Evolutionary conservation across 2,113 vertebrate genomes (phyloP).

Genomic region (Vicugna pacos): DNA sequence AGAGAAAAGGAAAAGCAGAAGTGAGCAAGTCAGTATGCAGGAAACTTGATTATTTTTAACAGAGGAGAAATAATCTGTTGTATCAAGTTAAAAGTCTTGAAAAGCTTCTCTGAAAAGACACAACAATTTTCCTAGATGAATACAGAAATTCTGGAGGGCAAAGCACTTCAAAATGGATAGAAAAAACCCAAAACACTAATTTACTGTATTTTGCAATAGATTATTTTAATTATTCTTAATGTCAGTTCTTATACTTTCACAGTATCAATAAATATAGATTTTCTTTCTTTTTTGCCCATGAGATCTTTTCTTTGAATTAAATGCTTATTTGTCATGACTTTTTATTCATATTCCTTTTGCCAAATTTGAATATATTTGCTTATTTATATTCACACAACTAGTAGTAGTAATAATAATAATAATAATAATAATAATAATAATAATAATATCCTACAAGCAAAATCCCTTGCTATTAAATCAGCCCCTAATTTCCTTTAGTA

Average conservation of each 20-base stretch:
- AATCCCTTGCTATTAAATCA: not conserved
- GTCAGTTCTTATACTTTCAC: not conserved
- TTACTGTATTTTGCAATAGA: not conserved
- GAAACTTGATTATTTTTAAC: not conserved
- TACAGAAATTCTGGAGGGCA: not conserved
- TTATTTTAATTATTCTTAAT: constrained; percentile 12
- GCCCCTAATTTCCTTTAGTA: not conserved
- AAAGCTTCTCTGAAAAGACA: not conserved
- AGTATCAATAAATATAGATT: not conserved
- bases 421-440: not conserved
- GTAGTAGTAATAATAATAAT: not conserved
- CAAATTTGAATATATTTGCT: constrained; percentile 39
- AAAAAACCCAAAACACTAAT: not conserved
- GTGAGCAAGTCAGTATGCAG: not conserved
- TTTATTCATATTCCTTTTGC: not conserved
- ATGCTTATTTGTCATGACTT: not conserved
- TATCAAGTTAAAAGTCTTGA: not conserved
- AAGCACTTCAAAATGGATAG: not conserved
- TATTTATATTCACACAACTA: not conserved
- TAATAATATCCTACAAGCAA: not conserved
- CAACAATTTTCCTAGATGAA: not conserved
- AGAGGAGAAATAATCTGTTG: not conserved
- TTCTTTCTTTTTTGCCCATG: not conserved
- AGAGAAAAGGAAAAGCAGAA: not conserved
- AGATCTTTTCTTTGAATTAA: not conserved